Percentiles rank a stretch among this genome's conserved stretches.
These are phyloP conservation scores for Nephrotoma flavescens DNA, from an alignment of 2,888 invertebrate genomes.

Conservation along the genomic window DNA sequence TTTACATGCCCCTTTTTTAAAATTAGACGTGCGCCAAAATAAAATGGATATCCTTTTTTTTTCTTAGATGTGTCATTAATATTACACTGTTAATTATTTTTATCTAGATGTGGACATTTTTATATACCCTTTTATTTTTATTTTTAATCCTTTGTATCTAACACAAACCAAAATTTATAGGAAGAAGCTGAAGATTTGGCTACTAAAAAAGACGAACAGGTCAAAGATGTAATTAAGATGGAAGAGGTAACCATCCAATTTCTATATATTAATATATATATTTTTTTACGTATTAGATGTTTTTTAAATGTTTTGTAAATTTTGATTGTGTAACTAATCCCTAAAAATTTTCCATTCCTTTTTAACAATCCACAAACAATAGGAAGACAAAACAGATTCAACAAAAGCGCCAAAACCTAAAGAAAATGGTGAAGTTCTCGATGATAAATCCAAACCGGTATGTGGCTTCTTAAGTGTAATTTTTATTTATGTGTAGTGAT, in stretches of 20 bases:
- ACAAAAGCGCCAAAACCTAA: background rate
- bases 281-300: background rate
- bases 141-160: background rate
- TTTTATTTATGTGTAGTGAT: background rate
- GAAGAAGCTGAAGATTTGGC: background rate
- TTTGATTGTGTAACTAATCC: background rate
- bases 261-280: background rate
- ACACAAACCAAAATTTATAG: background rate
- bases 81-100: background rate
- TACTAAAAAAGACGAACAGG: background rate
- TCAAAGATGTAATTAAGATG: background rate
- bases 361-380: background rate
- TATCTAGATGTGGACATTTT: background rate
- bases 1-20: background rate
- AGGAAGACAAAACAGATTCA: background rate
- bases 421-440: background rate
- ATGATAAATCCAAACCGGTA: background rate
- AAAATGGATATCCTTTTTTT: background rate
- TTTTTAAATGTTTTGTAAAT: background rate
- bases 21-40: background rate
- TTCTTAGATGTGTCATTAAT: background rate
- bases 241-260: background rate
- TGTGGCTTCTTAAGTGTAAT: background rate
- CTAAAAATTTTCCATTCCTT: background rate
- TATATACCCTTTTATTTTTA: background rate